Evolutionary conservation across 2,113 vertebrate species (phyloP).

Genomic region (Caretta caretta): DNA sequence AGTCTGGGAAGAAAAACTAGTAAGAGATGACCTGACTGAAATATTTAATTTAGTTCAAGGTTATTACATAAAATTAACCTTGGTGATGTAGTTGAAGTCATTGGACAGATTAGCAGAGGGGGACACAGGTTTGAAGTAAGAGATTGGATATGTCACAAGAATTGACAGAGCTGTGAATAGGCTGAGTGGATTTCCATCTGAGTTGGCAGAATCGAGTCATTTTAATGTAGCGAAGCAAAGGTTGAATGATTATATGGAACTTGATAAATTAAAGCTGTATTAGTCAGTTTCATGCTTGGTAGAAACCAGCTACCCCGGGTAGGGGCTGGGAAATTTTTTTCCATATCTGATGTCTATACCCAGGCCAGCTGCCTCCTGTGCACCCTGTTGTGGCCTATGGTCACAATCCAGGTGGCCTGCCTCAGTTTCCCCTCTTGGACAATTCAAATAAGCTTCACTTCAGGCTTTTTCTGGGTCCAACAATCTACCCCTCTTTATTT

Average conservation of each 20-base stretch:
- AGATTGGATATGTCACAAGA: background rate
- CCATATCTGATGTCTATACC: background rate
- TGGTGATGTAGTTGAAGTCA: background rate
- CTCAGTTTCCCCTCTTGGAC: background rate
- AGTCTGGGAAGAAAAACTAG: background rate
- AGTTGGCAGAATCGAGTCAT: background rate
- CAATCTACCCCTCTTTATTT: background rate
- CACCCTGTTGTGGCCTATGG: background rate
- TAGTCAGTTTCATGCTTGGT: background rate
- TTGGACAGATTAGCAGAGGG: background rate
- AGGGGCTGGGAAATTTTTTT: background rate
- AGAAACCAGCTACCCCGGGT: background rate
- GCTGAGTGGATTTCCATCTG: background rate
- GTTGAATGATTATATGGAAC: background rate
- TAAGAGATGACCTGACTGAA: background rate
- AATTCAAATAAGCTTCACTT: background rate
- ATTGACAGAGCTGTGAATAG: background rate
- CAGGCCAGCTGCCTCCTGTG: background rate
- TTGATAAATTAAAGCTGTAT: slow-evolving; percentile 35
- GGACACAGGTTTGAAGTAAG: background rate
- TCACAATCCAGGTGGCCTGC: background rate
- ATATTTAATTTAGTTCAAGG: background rate
- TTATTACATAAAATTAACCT: background rate
- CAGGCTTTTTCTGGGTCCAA: background rate
- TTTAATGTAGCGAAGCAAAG: slow-evolving; percentile 35